These are phyloP conservation scores for Spatulosminthurus flaviceps DNA, from an alignment of 2,888 invertebrate species.

Conservation along the genomic window DNA sequence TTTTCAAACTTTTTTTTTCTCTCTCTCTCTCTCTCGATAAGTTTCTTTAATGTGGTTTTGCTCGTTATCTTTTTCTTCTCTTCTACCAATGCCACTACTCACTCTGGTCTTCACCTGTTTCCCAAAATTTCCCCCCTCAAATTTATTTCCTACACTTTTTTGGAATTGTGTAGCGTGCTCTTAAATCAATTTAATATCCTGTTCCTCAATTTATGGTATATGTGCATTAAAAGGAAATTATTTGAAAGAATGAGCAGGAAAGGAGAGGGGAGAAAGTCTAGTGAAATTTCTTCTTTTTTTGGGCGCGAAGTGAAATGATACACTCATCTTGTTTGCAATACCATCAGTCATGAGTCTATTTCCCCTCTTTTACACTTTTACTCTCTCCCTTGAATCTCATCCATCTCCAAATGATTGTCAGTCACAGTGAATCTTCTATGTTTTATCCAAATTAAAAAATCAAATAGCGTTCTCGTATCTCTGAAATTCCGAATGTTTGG, in stretches of 20 bases:
- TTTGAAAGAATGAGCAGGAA: too few relatives aligned
- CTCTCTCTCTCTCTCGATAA: too few relatives aligned
- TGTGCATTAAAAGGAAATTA: too few relatives aligned
- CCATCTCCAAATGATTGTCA: constrained; percentile 5
- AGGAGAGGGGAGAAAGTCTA: too few relatives aligned
- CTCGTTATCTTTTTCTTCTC: not conserved
- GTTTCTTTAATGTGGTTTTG: not conserved
- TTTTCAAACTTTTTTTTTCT: constrained; percentile 1
- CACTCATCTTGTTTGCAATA: not conserved
- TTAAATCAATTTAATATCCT: too few relatives aligned
- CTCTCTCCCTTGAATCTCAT: not conserved
- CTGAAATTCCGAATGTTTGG: too few relatives aligned
- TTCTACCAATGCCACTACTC: not conserved
- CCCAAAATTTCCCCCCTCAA: too few relatives aligned
- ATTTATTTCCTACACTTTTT: too few relatives aligned
- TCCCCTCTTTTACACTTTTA: not conserved
- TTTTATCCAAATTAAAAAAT: constrained; percentile 12
- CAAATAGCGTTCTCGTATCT: not conserved
- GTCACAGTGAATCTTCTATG: not conserved
- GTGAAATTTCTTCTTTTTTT: not conserved
- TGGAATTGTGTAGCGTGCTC: too few relatives aligned
- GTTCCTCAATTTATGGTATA: too few relatives aligned
- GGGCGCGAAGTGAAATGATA: not conserved
- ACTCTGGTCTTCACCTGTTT: too few relatives aligned
- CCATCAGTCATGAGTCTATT: not conserved